Percentiles rank a stretch among this genome's conserved stretches.
phyloP scores from a whole-genome alignment of 2,888 invertebrate genomes.

The Anoplius nigerrimus region DNA sequence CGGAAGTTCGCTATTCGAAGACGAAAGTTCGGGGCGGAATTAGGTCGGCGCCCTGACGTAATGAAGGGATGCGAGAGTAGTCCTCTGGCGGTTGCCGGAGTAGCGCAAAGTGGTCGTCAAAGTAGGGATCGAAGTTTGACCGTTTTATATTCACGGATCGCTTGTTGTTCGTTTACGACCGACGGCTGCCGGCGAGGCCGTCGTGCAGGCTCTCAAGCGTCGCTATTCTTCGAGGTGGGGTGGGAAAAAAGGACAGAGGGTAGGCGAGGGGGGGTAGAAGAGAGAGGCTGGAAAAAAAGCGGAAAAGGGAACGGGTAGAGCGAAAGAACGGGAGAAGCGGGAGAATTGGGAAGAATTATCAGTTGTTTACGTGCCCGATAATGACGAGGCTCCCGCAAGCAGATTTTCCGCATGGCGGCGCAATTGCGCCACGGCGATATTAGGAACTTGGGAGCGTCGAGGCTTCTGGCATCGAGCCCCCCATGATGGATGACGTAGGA shows the following conservation, averaged over 20 bases:
- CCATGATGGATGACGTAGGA: slow-evolving; percentile 17
- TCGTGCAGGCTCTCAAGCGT: no score
- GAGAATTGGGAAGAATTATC: no score
- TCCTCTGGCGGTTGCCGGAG: slow-evolving; percentile 43
- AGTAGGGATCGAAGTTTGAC: slow-evolving; percentile 54
- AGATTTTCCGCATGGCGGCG: slow-evolving; percentile 13
- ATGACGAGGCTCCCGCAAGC: slow-evolving; percentile 2
- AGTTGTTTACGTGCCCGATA: no score
- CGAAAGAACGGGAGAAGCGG: neutral
- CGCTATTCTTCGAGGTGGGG: no score
- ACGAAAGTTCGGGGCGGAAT: slow-evolving; percentile 47
- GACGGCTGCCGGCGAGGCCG: slow-evolving; percentile 33
- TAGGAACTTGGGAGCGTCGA: neutral
- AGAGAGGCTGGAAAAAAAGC: slow-evolving; percentile 3
- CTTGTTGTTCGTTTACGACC: neutral
- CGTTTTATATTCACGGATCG: slow-evolving; percentile 50
- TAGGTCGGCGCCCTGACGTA: slow-evolving; percentile 52
- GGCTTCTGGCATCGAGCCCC: slow-evolving; percentile 19
- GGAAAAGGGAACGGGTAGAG: neutral
- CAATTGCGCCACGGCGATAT: slow-evolving; percentile 6
- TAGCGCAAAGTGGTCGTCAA: slow-evolving; percentile 49
- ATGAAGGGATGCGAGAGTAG: slow-evolving; percentile 42
- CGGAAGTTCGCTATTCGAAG: slow-evolving; percentile 50
- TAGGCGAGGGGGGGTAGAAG: slow-evolving; percentile 28
- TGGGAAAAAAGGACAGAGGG: slow-evolving; percentile 35